Evolutionary conservation across 2,797 vertebrate species (phyloP).

Genomic region (Phoxinus dragarum): DNA sequence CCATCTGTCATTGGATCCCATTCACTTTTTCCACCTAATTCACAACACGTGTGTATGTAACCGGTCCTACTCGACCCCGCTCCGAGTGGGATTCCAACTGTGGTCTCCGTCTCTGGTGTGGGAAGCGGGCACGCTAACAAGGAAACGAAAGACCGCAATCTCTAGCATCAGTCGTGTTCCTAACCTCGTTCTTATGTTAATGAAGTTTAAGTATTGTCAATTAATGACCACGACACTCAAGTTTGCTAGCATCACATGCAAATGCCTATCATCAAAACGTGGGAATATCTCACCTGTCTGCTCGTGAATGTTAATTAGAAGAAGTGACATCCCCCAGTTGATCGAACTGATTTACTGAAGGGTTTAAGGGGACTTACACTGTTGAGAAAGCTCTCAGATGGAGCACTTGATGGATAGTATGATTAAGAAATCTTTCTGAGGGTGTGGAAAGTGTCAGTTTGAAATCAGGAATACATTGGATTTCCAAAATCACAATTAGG

Average conservation of each 20-base stretch:
- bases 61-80: no score
- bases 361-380: neutral
- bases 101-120: no score
- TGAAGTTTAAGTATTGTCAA: neutral
- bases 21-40: neutral
- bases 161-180: no score
- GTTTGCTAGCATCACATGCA: neutral
- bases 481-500: neutral
- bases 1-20: neutral
- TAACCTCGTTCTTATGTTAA: no score
- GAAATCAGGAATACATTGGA: neutral
- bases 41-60: neutral
- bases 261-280: neutral
- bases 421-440: constrained; percentile 17
- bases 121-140: no score
- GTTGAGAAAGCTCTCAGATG: neutral
- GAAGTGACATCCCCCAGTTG: neutral
- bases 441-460: neutral
- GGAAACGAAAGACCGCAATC: no score
- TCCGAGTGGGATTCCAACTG: no score
- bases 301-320: constrained; percentile 13
- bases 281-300: neutral
- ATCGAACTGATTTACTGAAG: constrained; percentile 10
- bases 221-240: neutral
- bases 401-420: neutral